A percentile compares a stretch with the other conserved stretches of the same genome.
These are phyloP conservation scores for Mobula hypostoma DNA, from an alignment of 2,113 vertebrate genomes.

Conservation along the genomic window DNA sequence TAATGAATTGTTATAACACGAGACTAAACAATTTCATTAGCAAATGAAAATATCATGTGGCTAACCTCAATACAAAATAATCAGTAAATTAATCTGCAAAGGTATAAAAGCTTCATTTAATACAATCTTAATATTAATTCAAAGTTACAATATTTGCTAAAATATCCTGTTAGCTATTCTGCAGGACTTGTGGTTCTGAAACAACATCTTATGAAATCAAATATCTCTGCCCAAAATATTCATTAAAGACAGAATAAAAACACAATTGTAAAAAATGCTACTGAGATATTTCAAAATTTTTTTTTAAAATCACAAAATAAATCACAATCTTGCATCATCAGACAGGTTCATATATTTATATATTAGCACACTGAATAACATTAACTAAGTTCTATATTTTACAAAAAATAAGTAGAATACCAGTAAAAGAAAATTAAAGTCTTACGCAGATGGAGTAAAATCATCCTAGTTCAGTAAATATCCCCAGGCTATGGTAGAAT, in stretches of 20 bases:
- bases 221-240: background rate
- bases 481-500: conserved; percentile 55
- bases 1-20: background rate
- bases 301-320: background rate
- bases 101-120: background rate
- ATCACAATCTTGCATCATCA: background rate
- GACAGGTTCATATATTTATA: background rate
- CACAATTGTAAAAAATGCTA: background rate
- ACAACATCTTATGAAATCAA: background rate
- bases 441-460: conserved; percentile 62
- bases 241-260: background rate
- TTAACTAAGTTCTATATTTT: background rate
- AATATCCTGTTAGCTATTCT: background rate
- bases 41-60: no score
- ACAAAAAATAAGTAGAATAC: no score
- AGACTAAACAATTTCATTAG: background rate
- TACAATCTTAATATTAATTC: background rate
- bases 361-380: background rate
- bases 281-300: background rate
- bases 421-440: conserved; percentile 47
- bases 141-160: background rate
- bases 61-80: background rate
- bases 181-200: background rate
- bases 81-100: background rate
- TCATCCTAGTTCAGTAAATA: conserved; percentile 53